A percentile compares a stretch with the other conserved stretches of the same genome.
These are phyloP conservation scores for Calameuta idolon DNA, from an alignment of 2,888 invertebrate species.

Conservation along the genomic window DNA sequence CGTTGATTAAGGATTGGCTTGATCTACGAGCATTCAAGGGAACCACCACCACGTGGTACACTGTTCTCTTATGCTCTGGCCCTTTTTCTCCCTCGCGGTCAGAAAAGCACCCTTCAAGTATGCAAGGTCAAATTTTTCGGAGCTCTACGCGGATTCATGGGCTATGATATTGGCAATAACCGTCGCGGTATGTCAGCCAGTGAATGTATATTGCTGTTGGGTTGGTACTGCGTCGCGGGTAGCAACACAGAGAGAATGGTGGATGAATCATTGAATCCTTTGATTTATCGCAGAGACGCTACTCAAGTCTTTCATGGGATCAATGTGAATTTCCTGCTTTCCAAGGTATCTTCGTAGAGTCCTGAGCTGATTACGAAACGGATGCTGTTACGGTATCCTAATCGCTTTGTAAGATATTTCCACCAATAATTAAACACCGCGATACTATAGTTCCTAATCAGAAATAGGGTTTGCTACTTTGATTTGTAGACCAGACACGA, in stretches of 20 bases:
- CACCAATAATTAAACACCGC: background rate
- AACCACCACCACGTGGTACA: background rate
- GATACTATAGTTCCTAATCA: conserved; percentile 37
- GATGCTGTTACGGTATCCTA: background rate
- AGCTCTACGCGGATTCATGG: background rate
- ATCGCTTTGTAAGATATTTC: background rate
- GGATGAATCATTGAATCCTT: conserved; percentile 16
- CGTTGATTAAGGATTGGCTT: conserved; percentile 15
- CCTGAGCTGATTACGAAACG: background rate
- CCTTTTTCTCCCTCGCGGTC: background rate
- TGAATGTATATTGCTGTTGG: conserved; percentile 4
- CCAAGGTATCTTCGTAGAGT: conserved; percentile 30
- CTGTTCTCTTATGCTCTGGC: background rate
- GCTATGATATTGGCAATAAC: conserved; percentile 8
- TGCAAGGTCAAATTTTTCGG: conserved; percentile 8
- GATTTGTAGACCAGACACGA: conserved; percentile 32
- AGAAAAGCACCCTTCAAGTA: conserved; percentile 5
- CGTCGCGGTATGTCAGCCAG: conserved; percentile 3
- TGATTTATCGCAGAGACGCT: too few relatives aligned
- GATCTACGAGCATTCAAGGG: background rate
- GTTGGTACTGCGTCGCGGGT: conserved; percentile 10
- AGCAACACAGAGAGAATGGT: conserved; percentile 25
- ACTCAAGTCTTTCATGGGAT: too few relatives aligned
- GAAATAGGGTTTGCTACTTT: conserved; percentile 43
- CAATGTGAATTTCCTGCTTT: background rate